These are phyloP conservation scores for Picus viridis DNA, from an alignment of 2,797 vertebrate species.

Conservation along the genomic window DNA sequence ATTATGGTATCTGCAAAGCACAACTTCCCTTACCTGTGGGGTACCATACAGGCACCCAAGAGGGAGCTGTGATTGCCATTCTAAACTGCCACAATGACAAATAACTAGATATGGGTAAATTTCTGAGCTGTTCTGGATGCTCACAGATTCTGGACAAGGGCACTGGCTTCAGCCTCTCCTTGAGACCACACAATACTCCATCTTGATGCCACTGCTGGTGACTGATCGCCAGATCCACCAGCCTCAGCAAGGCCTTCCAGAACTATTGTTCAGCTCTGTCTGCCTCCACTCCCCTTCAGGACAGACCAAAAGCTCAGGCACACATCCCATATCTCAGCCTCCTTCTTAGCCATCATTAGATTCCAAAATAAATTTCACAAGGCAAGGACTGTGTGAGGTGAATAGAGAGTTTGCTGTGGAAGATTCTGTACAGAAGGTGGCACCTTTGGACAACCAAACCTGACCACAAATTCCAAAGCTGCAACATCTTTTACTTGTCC, in stretches of 20 bases:
- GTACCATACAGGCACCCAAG: accelerated
- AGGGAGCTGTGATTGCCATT: not conserved
- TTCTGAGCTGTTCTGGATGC: not conserved
- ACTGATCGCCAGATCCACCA: not conserved
- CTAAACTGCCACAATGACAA: not conserved
- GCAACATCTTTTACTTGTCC: not conserved
- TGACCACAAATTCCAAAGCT: not conserved
- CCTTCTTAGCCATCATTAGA: not conserved
- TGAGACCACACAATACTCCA: not conserved
- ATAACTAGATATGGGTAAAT: accelerated
- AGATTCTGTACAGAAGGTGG: not conserved
- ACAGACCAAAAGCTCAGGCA: not conserved
- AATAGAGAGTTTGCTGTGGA: not conserved
- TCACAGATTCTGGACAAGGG: not conserved
- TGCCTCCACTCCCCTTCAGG: not conserved
- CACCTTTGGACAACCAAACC: not conserved
- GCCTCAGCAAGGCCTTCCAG: not conserved
- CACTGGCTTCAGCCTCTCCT: not conserved
- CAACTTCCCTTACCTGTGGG: not conserved
- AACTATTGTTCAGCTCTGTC: not conserved
- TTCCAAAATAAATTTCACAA: not conserved
- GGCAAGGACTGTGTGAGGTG: not conserved
- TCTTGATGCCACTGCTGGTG: not conserved
- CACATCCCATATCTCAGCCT: not conserved
- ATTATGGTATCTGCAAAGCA: not conserved